Evolutionary conservation across 2,113 vertebrate species (phyloP).

Genomic region (Callorhinus ursinus): DNA sequence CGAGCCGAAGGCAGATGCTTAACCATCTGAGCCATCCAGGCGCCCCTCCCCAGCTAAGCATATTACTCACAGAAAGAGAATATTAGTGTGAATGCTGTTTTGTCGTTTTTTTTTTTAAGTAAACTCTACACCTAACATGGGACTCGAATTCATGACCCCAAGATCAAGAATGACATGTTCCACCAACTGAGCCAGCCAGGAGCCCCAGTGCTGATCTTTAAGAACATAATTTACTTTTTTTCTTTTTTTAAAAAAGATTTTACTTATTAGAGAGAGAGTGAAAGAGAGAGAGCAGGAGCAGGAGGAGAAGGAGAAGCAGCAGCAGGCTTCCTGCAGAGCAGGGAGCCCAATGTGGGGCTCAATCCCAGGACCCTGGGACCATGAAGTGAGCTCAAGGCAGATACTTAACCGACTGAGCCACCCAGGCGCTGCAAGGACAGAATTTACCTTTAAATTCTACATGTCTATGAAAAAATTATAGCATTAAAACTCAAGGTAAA

Average conservation of each 20-base stretch:
- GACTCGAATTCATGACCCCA: too few species aligned
- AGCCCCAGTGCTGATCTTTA: too few species aligned
- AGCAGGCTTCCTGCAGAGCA: neutral
- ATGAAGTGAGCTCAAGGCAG: neutral
- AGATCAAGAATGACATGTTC: too few species aligned
- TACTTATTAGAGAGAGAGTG: neutral
- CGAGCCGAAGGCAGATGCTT: too few species aligned
- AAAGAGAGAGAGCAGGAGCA: neutral
- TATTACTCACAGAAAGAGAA: neutral
- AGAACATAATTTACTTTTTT: too few species aligned
- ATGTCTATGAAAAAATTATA: slow-evolving; percentile 44
- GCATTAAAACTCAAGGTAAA: slow-evolving; percentile 40
- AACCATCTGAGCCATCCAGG: too few species aligned
- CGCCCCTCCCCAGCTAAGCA: neutral
- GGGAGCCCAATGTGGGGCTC: neutral
- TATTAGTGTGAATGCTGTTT: neutral
- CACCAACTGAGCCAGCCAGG: too few species aligned
- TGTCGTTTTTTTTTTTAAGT: neutral
- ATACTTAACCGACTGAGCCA: neutral
- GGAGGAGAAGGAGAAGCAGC: neutral
- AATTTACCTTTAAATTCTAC: slow-evolving; percentile 37
- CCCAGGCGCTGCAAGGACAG: neutral
- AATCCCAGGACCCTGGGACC: neutral
- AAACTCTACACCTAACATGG: neutral
- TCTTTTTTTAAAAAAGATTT: neutral